Evolutionary conservation across 2,113 vertebrate species (phyloP).

Genomic region (Chloebia gouldiae): DNA sequence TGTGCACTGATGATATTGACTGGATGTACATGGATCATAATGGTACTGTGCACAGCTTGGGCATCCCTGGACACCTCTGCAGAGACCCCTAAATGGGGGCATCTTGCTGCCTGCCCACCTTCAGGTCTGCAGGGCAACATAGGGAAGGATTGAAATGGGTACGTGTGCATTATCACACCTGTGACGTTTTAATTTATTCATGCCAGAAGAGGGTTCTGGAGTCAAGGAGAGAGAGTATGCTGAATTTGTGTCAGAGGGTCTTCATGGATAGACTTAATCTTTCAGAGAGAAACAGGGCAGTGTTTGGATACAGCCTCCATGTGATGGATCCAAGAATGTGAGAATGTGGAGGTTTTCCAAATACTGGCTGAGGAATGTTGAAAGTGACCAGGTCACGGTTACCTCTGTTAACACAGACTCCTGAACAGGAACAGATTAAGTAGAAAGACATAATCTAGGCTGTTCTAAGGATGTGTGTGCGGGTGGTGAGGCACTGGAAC

Average conservation of each 20-base stretch:
- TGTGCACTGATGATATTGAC: neutral
- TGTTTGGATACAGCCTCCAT: neutral
- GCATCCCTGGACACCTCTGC: neutral
- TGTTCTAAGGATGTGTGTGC: neutral
- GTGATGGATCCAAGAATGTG: neutral
- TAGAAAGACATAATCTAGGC: neutral
- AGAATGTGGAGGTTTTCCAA: neutral
- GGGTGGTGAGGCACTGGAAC: neutral
- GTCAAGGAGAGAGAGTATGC: neutral
- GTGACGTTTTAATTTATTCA: neutral
- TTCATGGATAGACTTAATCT: neutral
- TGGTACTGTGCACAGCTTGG: neutral
- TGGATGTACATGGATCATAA: neutral
- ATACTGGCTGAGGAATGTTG: neutral
- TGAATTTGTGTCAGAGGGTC: neutral
- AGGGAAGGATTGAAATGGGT: neutral
- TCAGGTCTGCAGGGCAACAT: neutral
- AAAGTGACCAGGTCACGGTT: neutral
- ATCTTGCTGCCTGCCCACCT: neutral
- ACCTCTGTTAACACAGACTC: neutral
- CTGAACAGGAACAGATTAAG: neutral
- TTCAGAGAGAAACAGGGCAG: neutral
- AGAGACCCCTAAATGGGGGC: neutral
- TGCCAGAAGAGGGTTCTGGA: neutral
- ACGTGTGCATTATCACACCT: fast-evolving